Evolutionary conservation across 2,888 invertebrate species (phyloP).

Genomic region (Ceraclea dissimilis): DNA sequence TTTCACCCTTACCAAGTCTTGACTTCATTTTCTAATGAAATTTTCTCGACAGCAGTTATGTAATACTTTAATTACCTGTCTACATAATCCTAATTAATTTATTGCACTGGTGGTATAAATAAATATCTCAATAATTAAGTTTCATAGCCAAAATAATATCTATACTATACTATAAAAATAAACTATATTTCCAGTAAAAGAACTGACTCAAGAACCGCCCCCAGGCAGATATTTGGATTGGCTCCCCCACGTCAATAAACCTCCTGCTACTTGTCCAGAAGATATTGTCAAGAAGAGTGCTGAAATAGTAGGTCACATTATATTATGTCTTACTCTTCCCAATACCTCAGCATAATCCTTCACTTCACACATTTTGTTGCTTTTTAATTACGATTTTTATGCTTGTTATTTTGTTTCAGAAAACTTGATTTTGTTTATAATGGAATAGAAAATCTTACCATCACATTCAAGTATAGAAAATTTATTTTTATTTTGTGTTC

Average conservation of each 20-base stretch:
- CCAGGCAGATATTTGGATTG: constrained; percentile 42
- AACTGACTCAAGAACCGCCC: constrained; percentile 44
- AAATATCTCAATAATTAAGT: no score
- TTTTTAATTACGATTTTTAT: neutral
- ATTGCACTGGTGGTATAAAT: no score
- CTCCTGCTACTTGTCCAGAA: neutral
- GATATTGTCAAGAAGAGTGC: neutral
- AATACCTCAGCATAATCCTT: no score
- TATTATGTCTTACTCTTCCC: neutral
- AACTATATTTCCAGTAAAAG: constrained; percentile 36
- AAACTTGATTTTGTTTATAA: neutral
- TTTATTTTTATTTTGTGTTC: no score
- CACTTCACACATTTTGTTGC: neutral
- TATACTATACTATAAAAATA: no score
- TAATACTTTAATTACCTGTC: no score
- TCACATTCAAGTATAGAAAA: no score
- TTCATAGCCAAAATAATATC: no score
- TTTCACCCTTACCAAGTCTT: no score
- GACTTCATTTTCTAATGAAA: no score
- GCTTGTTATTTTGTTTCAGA: neutral
- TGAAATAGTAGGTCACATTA: neutral
- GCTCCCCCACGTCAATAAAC: constrained; percentile 24
- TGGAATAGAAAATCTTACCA: neutral
- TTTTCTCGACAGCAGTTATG: no score
- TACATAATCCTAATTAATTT: no score